Evolutionary conservation across 2,888 invertebrate species (phyloP), one percentile per base, ranked within the genome.

Genomic region (Nemotelus nigrinus): DNA sequence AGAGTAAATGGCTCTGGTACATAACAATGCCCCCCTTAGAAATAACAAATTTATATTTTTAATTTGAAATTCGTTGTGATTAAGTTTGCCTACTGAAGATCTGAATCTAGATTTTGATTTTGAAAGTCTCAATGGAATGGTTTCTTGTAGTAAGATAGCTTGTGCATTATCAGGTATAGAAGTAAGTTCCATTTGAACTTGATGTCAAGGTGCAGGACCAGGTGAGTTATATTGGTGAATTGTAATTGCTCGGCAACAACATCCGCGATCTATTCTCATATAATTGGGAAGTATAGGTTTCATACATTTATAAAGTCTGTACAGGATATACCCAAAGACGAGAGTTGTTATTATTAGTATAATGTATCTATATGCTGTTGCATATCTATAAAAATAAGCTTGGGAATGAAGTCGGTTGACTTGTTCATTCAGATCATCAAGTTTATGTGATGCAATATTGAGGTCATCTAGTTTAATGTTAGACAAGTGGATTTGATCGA

Each of bases 381-480:
- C 48, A 25, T 67, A 67, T 67, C 41, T 67, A 48, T 47, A 48
- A 48, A 48, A 67, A 39, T 67, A 50, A 3, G 67, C 25, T 50
- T 48, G 48, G 7, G 67, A n/a, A n/a, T 67, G 48, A 2, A 67
- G 41, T 39, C 41, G 7, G 39, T 67, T 67, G 2, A 67, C 41
- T 67, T 67, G 67, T 25, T 67, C 67, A 50, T 47, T 48, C 39
- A 67, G n/a, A 25, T 67, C 50, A 67, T 67, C 67, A 25, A 67
- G 39, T 48, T 67, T 67, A 48, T 67, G 67, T 7, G 67, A 67
- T 47, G 67, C 67, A 3, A 63, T 45, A 67, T 67, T 67, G 3
- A 67, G 41, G 25, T 67, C 67, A 48, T 67, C 67, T 8, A 67
- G 44, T 67, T 48, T 67, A 48, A 67, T 67, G 39, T 67, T 67